Percentiles rank a stretch among this genome's conserved stretches.
These are phyloP conservation scores for Phalloptychus januarius DNA, from an alignment of 2,797 vertebrate species.

Conservation along the genomic window DNA sequence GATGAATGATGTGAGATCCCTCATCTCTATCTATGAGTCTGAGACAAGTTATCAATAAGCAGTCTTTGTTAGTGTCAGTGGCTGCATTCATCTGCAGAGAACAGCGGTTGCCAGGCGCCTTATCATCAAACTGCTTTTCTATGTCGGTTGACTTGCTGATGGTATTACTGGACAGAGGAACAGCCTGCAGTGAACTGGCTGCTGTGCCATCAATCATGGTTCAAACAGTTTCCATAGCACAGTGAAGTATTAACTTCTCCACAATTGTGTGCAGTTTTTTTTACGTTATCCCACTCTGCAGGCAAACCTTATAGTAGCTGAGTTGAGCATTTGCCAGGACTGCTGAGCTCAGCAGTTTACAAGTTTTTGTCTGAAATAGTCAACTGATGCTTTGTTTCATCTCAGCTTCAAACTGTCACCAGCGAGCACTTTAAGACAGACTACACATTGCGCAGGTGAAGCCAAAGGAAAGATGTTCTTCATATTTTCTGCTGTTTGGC, in stretches of 20 bases:
- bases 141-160: not conserved
- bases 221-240: not conserved
- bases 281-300: not conserved
- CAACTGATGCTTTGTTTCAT: not conserved
- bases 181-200: not conserved
- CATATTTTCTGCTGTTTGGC: no score
- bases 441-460: not conserved
- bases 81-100: not conserved
- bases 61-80: not conserved
- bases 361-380: not conserved
- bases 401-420: no score
- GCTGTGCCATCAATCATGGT: not conserved
- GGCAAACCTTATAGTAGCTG: not conserved
- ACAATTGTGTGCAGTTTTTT: not conserved
- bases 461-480: not conserved
- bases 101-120: conserved; percentile 6
- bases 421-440: not conserved
- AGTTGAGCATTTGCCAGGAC: not conserved
- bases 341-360: not conserved
- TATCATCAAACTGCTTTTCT: not conserved
- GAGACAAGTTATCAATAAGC: not conserved
- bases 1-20: conserved; percentile 1
- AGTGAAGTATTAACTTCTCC: not conserved
- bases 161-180: not conserved
- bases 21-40: not conserved